Evolutionary conservation across 2,113 vertebrate genomes (phyloP).

Genomic region (Anseranas semipalmata): DNA sequence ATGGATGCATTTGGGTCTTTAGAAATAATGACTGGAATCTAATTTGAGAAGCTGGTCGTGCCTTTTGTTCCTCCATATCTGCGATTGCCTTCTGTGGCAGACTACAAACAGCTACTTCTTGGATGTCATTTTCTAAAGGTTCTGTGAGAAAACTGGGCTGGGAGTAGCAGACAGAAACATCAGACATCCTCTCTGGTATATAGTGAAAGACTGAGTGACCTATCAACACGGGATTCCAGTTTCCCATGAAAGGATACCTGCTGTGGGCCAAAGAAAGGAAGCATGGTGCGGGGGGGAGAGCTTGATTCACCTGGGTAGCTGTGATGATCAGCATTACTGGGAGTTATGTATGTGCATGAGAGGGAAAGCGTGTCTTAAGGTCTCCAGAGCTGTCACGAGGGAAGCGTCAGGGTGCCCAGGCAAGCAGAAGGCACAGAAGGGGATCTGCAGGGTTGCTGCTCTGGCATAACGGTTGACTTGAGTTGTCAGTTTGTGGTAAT

Average conservation of each 20-base stretch:
- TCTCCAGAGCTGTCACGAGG: slow-evolving; percentile 39
- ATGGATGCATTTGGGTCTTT: not conserved
- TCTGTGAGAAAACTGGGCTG: not conserved
- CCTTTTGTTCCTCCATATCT: not conserved
- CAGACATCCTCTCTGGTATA: not conserved
- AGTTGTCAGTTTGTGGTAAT: slow-evolving; percentile 50
- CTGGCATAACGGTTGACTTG: slow-evolving; percentile 1
- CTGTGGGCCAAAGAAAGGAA: not conserved
- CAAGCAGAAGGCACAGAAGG: slow-evolving; percentile 60
- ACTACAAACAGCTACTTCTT: not conserved
- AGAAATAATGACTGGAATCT: not conserved
- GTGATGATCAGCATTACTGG: not conserved
- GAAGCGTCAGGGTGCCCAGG: slow-evolving; percentile 49
- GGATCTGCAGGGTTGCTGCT: slow-evolving; percentile 1
- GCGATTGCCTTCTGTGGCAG: not conserved
- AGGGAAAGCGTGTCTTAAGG: not conserved
- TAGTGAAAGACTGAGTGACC: slow-evolving; percentile 2
- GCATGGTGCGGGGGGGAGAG: not conserved
- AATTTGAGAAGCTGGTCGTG: not conserved
- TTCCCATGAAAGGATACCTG: slow-evolving; percentile 15
- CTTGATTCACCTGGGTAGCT: not conserved
- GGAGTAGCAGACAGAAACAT: slow-evolving; percentile 27
- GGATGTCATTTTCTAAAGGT: slow-evolving; percentile 11
- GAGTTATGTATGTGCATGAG: not conserved
- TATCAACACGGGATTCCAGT: not conserved